Base-by-base conservation (phyloP, 2,797 vertebrate species). In the Acanthurus lineatus region DNA sequence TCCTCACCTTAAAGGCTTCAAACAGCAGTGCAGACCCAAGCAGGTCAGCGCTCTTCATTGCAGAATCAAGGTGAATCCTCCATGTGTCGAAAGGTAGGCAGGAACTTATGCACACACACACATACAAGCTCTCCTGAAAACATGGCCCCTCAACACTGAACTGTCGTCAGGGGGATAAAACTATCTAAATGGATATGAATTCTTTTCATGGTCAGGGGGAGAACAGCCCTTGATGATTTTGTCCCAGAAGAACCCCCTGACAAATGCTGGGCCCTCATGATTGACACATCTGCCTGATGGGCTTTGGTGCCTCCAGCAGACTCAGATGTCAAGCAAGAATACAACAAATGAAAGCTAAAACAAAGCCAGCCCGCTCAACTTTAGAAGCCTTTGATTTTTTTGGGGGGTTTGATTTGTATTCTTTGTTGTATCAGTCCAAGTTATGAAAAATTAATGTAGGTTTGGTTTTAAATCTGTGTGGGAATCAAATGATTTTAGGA, bases 11-110 rank as follows among this genome's bases (percentile, higher is more conserved):
- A 62, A 83, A 54, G 51, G 66, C 68, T 82, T 85, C 66, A 76
- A 77, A 82, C 64, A 16, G 59, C 69, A 25, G 19, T 5, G 54
- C 73, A 60, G 66, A 76, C 60, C 35, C 5, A n/a, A 60, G 75
- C 35, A 69, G 85, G 76, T 68, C 35, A 59, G 11, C 19, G 68
- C 62, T 76, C 67, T 63, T 62, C 62, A 54, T 25, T 52, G 66
- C 12, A 17, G 66, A 68, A 83, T 87, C 81, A 86, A 88, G 74
- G 83, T 72, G 72, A 82, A 56, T 57, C 42, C 77, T 77, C 77
- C 62, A 79, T 44, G 76, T 80, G 73, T 44, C 3, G 19, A 63
- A 62, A 65, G 64, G 76, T 15, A 52, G 35, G 15, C 60, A 57
- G 42, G 9, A 74, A 67, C 42, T 32, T 3, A 25, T 32, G 4